Base-by-base conservation (phyloP, 2,797 vertebrate species). In the Propithecus perrieri region DNA sequence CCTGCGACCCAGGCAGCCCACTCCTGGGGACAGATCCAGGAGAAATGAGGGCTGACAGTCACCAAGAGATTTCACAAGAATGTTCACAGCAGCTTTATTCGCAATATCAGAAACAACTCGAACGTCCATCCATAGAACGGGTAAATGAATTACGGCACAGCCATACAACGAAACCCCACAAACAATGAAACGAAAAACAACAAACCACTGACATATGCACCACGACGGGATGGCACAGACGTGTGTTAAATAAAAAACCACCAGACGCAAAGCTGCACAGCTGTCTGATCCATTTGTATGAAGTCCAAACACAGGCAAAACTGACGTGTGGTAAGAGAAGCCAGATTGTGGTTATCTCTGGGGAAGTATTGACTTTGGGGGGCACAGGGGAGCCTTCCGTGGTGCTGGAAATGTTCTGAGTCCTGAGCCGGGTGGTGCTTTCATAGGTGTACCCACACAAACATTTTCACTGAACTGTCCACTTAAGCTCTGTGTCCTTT, bases 211-310 rank as follows among this genome's bases (percentile, higher is more conserved):
- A 26, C 13, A 12, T 33, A 38, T 0, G 7, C 38, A 4, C 11
- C 3, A 1, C 0, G n/a, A n/a, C 14, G 7, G 7, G 24, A 12
- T 7, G 50, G 8, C 81, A 33, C 26, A 48, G 55, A 38, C 8
- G 0, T 1, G 2, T 2, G 30, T 0, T n/a, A 12, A 57, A 13
- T 0, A n/a, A n/a, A 24, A 84, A 78, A 24, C 2, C 0, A 0
- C 28, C 86, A 33, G 41, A 28, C 5, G 0, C 11, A 63, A 61
- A 69, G 65, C 24, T 14, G 30, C 2, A 41, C 9, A 13, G 63
- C 46, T 5, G 1, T 41, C 22, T 38, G 79, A 41, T 22, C 15
- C 9, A 3, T 3, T 8, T 5, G 38, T 4, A 2, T 12, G 30
- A 46, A 7, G 41, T 72, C 33, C 88, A 92, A 26, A 53, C n/a